These are phyloP conservation scores for Melanotaenia duboulayi DNA, from an alignment of 2,113 vertebrate species.

Conservation along the genomic window DNA sequence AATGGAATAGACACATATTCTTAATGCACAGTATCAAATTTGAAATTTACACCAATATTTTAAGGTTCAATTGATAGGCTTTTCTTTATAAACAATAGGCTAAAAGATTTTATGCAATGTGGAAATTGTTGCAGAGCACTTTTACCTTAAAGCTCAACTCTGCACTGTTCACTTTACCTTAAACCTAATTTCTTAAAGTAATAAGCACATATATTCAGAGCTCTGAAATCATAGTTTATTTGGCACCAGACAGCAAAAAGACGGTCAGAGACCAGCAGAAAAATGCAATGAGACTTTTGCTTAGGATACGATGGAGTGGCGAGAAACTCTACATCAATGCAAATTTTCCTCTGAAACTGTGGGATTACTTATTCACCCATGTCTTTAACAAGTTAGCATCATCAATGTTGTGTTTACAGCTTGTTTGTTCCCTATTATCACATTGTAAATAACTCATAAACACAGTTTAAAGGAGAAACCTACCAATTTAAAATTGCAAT, in stretches of 20 bases:
- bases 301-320: background rate
- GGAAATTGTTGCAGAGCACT: background rate
- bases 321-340: background rate
- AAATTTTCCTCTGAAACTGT: background rate
- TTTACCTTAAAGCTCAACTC: background rate
- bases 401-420: background rate
- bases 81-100: background rate
- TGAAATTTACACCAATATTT: background rate
- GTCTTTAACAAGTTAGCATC: background rate
- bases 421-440: background rate
- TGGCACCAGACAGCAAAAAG: background rate
- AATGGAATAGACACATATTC: constrained; percentile 4
- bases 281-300: background rate
- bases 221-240: background rate
- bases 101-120: background rate
- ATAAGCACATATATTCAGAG: background rate
- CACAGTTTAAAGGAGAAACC: background rate
- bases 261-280: no score
- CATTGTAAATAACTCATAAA: background rate
- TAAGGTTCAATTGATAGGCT: background rate
- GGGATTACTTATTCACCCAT: background rate
- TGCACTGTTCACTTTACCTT: background rate
- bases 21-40: background rate
- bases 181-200: background rate
- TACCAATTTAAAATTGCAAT: background rate